Percentiles rank a stretch among this genome's conserved stretches.
phyloP scores from a whole-genome alignment of 2,113 vertebrate genomes.

The Dascyllus trimaculatus region DNA sequence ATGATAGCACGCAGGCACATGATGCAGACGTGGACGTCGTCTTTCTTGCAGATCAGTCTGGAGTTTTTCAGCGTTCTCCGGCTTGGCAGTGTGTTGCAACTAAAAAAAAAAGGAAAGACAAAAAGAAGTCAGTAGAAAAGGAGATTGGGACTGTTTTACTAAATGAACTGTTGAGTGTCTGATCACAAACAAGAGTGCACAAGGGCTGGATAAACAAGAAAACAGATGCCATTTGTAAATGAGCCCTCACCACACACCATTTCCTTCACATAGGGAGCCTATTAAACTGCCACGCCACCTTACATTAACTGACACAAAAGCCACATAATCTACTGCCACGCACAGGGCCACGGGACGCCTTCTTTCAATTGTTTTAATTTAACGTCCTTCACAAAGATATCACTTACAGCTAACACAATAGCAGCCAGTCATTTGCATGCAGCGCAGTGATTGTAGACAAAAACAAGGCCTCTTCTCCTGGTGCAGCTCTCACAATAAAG shows the following conservation, averaged over 20 bases:
- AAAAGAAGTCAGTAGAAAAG: neutral
- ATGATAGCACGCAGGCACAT: slow-evolving; percentile 97
- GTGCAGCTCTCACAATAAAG: slow-evolving; percentile 39
- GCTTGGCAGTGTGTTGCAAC: slow-evolving; percentile 93
- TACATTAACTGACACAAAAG: slow-evolving; percentile 62
- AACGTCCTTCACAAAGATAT: slow-evolving; percentile 66
- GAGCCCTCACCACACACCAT: slow-evolving; percentile 26
- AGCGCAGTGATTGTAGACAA: slow-evolving; percentile 49
- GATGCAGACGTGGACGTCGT: slow-evolving; percentile 97
- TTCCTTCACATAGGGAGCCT: slow-evolving; percentile 40
- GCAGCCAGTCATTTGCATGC: slow-evolving; percentile 72
- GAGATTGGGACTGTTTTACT: neutral
- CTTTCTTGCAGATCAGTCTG: slow-evolving; percentile 95
- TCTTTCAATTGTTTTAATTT: slow-evolving; percentile 69
- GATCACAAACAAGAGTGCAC: slow-evolving; percentile 25
- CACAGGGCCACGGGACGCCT: slow-evolving; percentile 31
- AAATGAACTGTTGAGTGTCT: neutral
- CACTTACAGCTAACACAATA: slow-evolving; percentile 61
- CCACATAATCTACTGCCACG: slow-evolving; percentile 62
- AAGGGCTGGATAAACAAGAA: slow-evolving; percentile 33
- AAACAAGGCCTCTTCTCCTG: slow-evolving; percentile 48
- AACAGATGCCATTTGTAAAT: slow-evolving; percentile 64
- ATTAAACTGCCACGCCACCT: slow-evolving; percentile 66
- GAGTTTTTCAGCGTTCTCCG: slow-evolving; percentile 96
- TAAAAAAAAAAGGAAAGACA: slow-evolving; percentile 61